These are phyloP conservation scores for Pinna nobilis DNA, from an alignment of 1,140 invertebrate species.

Conservation along the genomic window DNA sequence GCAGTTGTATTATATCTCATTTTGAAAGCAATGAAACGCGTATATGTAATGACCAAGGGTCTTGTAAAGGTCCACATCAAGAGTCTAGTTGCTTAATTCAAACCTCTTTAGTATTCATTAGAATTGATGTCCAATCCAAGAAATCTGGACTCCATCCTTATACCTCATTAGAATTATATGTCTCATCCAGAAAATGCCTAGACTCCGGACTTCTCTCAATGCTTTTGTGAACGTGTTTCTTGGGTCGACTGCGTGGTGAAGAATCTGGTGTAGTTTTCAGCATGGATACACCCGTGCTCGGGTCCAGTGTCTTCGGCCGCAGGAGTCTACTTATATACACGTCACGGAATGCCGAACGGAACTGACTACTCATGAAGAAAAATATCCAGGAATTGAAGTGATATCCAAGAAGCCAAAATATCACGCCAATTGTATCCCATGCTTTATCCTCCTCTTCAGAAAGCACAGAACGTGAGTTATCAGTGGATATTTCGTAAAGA, in stretches of 20 bases:
- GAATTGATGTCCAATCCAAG: too few relatives aligned
- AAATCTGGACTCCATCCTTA: too few relatives aligned
- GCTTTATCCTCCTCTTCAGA: slow-evolving; percentile 29
- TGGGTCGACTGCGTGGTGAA: background rate
- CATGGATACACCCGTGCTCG: background rate
- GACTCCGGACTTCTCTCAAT: slow-evolving; percentile 13
- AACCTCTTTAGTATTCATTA: too few relatives aligned
- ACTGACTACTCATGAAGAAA: slow-evolving; percentile 44
- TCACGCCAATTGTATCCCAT: slow-evolving; percentile 31
- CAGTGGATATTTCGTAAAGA: slow-evolving; percentile 25
- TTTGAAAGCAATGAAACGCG: too few relatives aligned
- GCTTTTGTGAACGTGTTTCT: background rate
- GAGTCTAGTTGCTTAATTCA: too few relatives aligned
- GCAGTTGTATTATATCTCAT: too few relatives aligned
- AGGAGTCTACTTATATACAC: background rate
- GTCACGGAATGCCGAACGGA: slow-evolving; percentile 21
- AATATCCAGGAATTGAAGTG: slow-evolving; percentile 43
- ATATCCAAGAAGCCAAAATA: slow-evolving; percentile 28
- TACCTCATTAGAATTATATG: too few relatives aligned
- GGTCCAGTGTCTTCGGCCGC: background rate
- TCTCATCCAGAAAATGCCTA: background rate
- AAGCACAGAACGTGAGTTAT: slow-evolving; percentile 21
- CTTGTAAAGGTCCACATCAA: too few relatives aligned
- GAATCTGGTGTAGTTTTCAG: slow-evolving; percentile 18
- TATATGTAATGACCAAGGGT: too few relatives aligned